Conservation (phyloP, 1,140 invertebrate genomes). For the Melanaphis sacchari region DNA sequence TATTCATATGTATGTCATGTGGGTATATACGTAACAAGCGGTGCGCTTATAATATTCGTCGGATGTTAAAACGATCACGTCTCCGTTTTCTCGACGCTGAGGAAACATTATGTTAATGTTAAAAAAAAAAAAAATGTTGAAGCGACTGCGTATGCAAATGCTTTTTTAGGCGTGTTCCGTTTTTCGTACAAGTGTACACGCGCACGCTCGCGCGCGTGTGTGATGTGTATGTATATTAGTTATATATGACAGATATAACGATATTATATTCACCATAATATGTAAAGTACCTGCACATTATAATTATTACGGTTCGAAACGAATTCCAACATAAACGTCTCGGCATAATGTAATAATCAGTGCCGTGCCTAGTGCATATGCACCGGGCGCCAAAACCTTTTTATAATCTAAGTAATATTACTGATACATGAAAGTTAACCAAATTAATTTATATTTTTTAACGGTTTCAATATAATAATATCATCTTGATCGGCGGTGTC, state of each 20-base stretch:
- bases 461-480: no score
- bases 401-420: no score
- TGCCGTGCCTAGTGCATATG: no score
- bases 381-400: no score
- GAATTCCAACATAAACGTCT: not conserved
- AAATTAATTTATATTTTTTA: no score
- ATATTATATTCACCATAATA: slow-evolving; percentile 5
- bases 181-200: not conserved
- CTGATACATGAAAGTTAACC: no score
- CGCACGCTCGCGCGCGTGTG: no score
- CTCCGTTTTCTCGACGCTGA: not conserved
- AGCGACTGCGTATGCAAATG: not conserved
- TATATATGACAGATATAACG: not conserved
- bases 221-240: not conserved
- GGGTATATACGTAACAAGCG: no score
- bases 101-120: not conserved
- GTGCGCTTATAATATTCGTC: not conserved
- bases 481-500: no score
- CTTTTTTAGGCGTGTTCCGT: not conserved
- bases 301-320: not conserved
- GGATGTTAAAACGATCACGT: not conserved
- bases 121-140: no score
- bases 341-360: not conserved
- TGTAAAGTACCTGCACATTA: not conserved
- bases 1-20: no score